Conservation (phyloP, 2,797 vertebrate genomes). For the Allobates femoralis region DNA sequence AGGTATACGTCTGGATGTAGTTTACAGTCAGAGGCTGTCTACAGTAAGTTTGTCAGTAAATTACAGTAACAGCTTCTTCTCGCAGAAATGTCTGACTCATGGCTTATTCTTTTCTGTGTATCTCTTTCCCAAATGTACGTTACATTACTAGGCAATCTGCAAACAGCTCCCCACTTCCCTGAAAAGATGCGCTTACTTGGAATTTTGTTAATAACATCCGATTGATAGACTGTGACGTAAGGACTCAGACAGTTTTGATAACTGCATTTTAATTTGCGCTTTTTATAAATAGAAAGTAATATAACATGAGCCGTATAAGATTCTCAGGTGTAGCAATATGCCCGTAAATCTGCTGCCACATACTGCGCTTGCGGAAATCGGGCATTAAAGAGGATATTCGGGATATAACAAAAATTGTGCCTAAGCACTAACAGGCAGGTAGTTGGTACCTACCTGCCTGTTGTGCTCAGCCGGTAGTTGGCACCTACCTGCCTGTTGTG, state of each 20-base stretch:
- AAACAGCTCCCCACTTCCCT: constrained; percentile 4
- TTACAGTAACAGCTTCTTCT: constrained; percentile 20
- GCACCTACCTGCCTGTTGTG: too few species aligned
- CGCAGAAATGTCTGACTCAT: constrained; percentile 48
- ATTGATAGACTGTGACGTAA: constrained; percentile 35
- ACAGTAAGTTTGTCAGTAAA: constrained; percentile 23
- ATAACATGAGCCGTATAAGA: not conserved
- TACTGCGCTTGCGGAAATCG: not conserved
- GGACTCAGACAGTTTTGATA: not conserved
- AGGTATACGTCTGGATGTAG: not conserved
- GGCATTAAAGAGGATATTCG: too few species aligned
- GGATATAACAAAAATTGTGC: too few species aligned
- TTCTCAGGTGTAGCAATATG: not conserved
- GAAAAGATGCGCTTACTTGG: not conserved
- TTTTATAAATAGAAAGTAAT: not conserved
- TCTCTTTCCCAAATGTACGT: constrained; percentile 26
- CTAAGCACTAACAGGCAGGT: too few species aligned
- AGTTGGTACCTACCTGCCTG: too few species aligned
- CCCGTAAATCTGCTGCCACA: not conserved
- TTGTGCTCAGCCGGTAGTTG: too few species aligned
- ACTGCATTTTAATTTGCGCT: not conserved
- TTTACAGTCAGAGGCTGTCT: not conserved
- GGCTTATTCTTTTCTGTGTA: constrained; percentile 12
- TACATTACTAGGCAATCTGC: constrained; percentile 22
- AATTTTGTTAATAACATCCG: not conserved